Base-by-base conservation (phyloP, 2,888 invertebrate species). In the Biston stratarius region DNA sequence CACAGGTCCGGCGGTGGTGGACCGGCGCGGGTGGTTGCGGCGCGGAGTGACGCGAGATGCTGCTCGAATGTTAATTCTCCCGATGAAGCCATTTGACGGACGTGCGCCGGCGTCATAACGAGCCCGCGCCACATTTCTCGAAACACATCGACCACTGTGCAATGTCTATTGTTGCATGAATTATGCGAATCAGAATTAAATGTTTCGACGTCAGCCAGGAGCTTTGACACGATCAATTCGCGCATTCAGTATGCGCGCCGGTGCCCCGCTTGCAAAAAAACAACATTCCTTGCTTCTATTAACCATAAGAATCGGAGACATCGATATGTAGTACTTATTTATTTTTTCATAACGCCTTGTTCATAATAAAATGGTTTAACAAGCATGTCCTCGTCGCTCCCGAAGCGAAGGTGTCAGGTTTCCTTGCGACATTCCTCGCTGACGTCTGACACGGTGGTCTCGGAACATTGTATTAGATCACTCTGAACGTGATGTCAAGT, bases 51-150 rank as follows among this genome's bases (percentile, higher is more conserved):
- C 76, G 64, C 71, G 77, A 81, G 88, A 88, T 88, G 91, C 89
- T 87, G 86, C 71, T 82, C 87, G 92, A 91, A 92, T 92, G 87
- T 91, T 91, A 91, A 92, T 92, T 88, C 89, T 79, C 85, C 88
- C 91, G 86, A 92, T 91, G 90, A 89, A 91, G 91, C 88, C 90
- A 92, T 92, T 88, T 81, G 83, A 78, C 76, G 86, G 78, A 92
- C 92, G 92, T 91, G 92, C 84, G 76, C 72, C 78, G 90, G 74
- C 80, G 79, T 72, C 83, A 75, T 85, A 91, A 91, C 85, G 88
- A 92, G 81, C 82, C 72, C 74, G 74, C 80, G 78, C 80, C 78
- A 83, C 83, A 87, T 85, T 92, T 91, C 90, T 89, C 82, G 83
- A 89, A 91, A 91, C 80, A 79, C 79, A 86, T 86, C 80, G 81